These are phyloP conservation scores for Conchocele bisecta DNA, from an alignment of 2,888 invertebrate species.

Conservation along the genomic window DNA sequence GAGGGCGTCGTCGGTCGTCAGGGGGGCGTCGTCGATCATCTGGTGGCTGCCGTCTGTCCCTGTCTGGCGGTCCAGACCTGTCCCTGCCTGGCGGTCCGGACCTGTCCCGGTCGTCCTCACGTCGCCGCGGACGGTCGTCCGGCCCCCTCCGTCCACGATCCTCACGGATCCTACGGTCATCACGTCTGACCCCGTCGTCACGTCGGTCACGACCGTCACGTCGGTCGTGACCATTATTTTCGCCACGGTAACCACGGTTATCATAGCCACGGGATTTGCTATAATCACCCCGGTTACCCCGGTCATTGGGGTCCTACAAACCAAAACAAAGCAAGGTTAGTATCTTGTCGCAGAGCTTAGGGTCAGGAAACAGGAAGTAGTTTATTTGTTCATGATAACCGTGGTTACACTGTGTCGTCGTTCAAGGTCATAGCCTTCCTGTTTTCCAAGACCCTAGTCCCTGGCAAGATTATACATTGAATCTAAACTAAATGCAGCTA, in stretches of 20 bases:
- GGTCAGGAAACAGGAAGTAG: conserved; percentile 40
- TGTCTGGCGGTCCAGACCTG: conserved; percentile 1
- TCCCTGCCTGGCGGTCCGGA: background rate
- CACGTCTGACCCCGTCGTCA: conserved; percentile 30
- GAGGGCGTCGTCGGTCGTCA: conserved; percentile 24
- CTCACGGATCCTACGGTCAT: conserved; percentile 29
- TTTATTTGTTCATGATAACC: conserved; percentile 52
- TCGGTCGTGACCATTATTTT: conserved; percentile 25
- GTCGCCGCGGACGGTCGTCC: conserved; percentile 24
- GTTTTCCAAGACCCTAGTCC: conserved; percentile 41
- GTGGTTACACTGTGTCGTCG: conserved; percentile 45
- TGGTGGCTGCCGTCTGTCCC: conserved; percentile 31
- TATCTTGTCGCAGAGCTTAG: conserved; percentile 52
- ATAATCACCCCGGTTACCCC: conserved; percentile 61
- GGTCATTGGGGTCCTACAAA: conserved; percentile 55
- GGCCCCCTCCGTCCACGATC: conserved; percentile 26
- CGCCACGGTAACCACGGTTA: conserved; percentile 65
- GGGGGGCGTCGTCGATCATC: conserved; percentile 47
- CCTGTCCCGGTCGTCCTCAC: conserved; percentile 35
- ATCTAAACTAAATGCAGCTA: conserved; percentile 53
- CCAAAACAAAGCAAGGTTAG: conserved; percentile 37
- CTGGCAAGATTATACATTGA: conserved; percentile 42
- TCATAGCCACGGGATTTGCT: conserved; percentile 57
- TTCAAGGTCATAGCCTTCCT: conserved; percentile 52
- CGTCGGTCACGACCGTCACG: conserved; percentile 32